These are phyloP conservation scores for Halcyon senegalensis DNA, from an alignment of 2,113 vertebrate species.

Conservation along the genomic window DNA sequence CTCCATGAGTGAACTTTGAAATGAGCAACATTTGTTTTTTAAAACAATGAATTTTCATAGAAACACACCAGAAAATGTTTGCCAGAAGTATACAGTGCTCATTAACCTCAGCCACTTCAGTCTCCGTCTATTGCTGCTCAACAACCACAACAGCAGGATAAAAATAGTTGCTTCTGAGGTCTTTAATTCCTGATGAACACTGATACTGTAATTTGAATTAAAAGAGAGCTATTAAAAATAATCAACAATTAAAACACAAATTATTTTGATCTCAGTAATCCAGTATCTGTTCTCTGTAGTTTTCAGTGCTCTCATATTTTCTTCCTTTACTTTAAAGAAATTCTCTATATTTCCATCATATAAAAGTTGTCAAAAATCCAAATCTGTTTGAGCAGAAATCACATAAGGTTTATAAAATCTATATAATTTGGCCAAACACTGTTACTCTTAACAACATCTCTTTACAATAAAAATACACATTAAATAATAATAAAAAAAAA, in stretches of 20 bases:
- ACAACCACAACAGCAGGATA: neutral
- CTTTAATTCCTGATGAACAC: neutral
- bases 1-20: neutral
- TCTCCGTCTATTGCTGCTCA: neutral
- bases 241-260: neutral
- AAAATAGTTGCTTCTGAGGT: neutral
- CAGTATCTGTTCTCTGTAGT: accelerated
- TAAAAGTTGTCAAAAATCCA: neutral
- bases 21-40: neutral
- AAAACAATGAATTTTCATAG: neutral
- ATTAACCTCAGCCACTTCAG: neutral
- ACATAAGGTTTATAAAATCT: neutral
- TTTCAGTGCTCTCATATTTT: neutral
- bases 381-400: neutral
- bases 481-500: neutral
- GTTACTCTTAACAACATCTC: neutral
- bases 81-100: neutral
- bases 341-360: neutral
- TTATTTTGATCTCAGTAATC: neutral
- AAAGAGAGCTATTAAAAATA: neutral
- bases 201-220: neutral
- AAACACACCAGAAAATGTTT: neutral
- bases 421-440: neutral
- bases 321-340: neutral
- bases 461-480: neutral